Conservation (phyloP, 1,140 invertebrate species). For the Conus betulinus region DNA sequence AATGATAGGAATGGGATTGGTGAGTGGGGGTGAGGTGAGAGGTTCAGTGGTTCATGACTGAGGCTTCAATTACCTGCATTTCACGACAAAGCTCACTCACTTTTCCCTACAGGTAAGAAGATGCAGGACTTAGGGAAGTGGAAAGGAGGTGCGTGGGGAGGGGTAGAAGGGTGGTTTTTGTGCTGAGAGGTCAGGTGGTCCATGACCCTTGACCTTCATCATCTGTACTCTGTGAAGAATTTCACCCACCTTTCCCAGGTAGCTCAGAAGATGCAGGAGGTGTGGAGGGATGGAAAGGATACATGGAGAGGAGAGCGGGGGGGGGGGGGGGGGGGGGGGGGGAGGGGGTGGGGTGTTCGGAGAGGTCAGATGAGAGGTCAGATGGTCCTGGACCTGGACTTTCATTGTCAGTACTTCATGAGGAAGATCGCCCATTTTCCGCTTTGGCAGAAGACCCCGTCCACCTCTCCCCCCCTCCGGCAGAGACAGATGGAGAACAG, state of each 20-base stretch:
- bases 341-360: not conserved
- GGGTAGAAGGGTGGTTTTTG: not conserved
- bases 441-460: constrained; percentile 70
- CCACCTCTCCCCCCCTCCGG: too few species aligned
- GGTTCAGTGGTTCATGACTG: constrained; percentile 80
- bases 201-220: constrained; percentile 94
- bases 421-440: constrained; percentile 92
- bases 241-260: constrained; percentile 93
- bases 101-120: constrained; percentile 89
- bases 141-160: not conserved
- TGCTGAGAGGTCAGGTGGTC: constrained; percentile 81
- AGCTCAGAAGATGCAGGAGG: constrained; percentile 78
- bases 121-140: constrained; percentile 26
- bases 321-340: not conserved
- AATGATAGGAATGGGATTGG: too few species aligned
- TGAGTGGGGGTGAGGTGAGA: constrained; percentile 78
- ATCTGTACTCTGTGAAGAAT: constrained; percentile 94
- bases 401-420: constrained; percentile 87
- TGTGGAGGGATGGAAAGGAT: too few species aligned
- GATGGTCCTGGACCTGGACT: too few species aligned
- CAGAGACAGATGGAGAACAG: too few species aligned
- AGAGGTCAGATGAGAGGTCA: constrained; percentile 80
- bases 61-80: constrained; percentile 93
- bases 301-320: not conserved
- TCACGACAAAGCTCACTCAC: constrained; percentile 92